phyloP scores from a whole-genome alignment of 2,113 vertebrate species.

The cat (Felis catus) region F.catus_Fca126_mat1.0 CM031418.1:41707001-41707500 shows the following conservation, averaged over 20 bases:
- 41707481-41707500: constrained; percentile 93
- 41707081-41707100: neutral
- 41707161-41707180: neutral
- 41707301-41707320: neutral
- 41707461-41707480: constrained; percentile 95
- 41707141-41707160: neutral
- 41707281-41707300: constrained; percentile 2
- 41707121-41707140: neutral
- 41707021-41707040: constrained; percentile 94
- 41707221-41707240: neutral
- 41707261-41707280: neutral
- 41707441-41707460: constrained; percentile 93
- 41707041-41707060: constrained; percentile 93
- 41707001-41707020: constrained; percentile 90
- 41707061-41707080: constrained; percentile 49
- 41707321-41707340: neutral
- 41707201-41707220: neutral
- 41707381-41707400: constrained; percentile 85
- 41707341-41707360: neutral
- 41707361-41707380: neutral
- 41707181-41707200: neutral
- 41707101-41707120: neutral
- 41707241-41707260: neutral
- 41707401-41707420: constrained; percentile 92
- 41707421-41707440: constrained; percentile 92